Evolutionary conservation across 1,140 invertebrate genomes (phyloP).

Genomic region (Drosophila miranda): DNA sequence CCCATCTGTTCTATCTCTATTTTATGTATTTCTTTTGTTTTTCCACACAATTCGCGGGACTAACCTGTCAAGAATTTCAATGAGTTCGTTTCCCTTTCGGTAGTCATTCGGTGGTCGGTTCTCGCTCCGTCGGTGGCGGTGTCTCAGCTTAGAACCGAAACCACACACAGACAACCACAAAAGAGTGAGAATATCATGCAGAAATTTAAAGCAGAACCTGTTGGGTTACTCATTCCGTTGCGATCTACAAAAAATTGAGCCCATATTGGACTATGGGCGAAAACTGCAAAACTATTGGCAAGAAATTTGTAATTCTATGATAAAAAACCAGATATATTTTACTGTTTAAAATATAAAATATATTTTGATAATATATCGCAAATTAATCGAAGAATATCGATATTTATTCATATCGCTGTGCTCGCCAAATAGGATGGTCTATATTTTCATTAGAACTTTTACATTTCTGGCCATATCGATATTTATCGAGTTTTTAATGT

Average conservation of each 20-base stretch:
- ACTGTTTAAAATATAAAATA: no score
- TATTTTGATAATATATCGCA: neutral
- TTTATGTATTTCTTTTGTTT: slow-evolving; percentile 60
- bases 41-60: slow-evolving; percentile 66
- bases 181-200: slow-evolving; percentile 14
- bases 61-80: slow-evolving; percentile 74
- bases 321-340: no score
- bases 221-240: slow-evolving; percentile 57
- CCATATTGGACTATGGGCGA: neutral
- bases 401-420: no score
- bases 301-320: no score
- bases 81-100: slow-evolving; percentile 80
- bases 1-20: slow-evolving; percentile 12
- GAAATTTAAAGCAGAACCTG: slow-evolving; percentile 44
- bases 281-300: neutral
- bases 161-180: slow-evolving; percentile 16
- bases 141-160: slow-evolving; percentile 25
- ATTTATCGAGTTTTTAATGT: no score
- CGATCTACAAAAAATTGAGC: slow-evolving; percentile 13
- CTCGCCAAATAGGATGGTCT: no score
- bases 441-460: no score
- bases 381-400: neutral
- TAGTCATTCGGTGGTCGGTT: slow-evolving; percentile 43
- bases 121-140: neutral
- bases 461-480: no score